Percentiles rank a stretch among this genome's conserved stretches.
Conservation (phyloP, 1,140 invertebrate species). For the Drosophila auraria region DNA sequence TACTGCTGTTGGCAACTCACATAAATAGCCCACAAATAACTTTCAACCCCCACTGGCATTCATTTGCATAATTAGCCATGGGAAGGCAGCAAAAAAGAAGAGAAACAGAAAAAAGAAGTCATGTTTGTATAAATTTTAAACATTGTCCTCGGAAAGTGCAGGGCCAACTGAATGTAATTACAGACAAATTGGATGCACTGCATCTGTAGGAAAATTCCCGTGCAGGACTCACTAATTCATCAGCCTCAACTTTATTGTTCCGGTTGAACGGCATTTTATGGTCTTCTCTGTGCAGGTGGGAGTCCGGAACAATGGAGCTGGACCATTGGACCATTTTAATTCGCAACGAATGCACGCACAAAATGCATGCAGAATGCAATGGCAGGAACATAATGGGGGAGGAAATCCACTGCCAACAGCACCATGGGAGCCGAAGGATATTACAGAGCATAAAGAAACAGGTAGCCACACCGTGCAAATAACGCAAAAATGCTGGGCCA, state of each 20-base stretch:
- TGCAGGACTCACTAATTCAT: conserved; percentile 2
- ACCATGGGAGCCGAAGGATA: conserved; percentile 9
- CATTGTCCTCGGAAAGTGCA: conserved; percentile 46
- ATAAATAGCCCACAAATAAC: conserved; percentile 52
- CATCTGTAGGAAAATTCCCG: background rate
- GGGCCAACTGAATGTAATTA: conserved; percentile 44
- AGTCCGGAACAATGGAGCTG: conserved; percentile 9
- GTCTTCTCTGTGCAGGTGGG: background rate
- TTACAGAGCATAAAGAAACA: conserved; percentile 5
- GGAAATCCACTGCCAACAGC: conserved; percentile 17
- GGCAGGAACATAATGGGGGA: conserved; percentile 26
- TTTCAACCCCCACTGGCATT: conserved; percentile 29
- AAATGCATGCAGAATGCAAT: conserved; percentile 55
- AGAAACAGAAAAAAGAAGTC: conserved; percentile 17
- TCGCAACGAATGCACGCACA: conserved; percentile 52
- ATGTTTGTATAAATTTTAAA: conserved; percentile 57
- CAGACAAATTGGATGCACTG: conserved; percentile 19
- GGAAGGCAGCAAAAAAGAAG: conserved; percentile 31
- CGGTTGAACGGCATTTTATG: conserved; percentile 7
- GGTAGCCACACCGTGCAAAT: conserved; percentile 52
- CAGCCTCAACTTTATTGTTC: conserved; percentile 11
- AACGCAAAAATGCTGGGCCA: conserved; percentile 62
- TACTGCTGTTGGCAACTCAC: conserved; percentile 14
- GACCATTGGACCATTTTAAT: conserved; percentile 18
- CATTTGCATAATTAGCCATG: conserved; percentile 69